Evolutionary conservation across 2,113 vertebrate species (phyloP), one percentile per base, ranked within the genome.

Genomic region (Heterotis niloticus): DNA sequence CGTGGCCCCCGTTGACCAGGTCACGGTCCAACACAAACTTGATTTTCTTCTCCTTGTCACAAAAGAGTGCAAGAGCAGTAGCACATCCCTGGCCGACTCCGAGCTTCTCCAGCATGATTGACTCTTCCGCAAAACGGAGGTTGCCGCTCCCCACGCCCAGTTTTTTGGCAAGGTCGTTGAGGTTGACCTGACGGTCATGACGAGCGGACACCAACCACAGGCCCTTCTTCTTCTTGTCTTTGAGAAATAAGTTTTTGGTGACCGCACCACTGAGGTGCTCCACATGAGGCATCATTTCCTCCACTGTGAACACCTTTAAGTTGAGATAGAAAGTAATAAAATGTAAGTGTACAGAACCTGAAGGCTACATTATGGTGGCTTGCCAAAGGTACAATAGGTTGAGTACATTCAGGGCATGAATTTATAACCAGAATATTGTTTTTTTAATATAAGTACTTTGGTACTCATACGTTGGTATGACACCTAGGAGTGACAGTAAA

Each of bases 201-300:
- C 95, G 92, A 14, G 91, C 90, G 0, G 91, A 95, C 82, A 98
- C 94, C 82, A 98, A 87, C 94, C 94, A 99, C 77, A 96, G 92
- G 0, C 85, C 66, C 85, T 97, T 98, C 90, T 95, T 97, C 90
- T 95, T 98, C 85, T 98, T 99, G 89, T 99, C 97, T 78, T 95
- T 98, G 56, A 98, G 89, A 83, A 98, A 99, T 16, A 98, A 92
- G 84, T 98, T 99, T 87, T 98, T 99, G 11, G 94, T 94, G 79
- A 97, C 90, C 2, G 85, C 94, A 17, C 96, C 96, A 65, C 86
- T 90, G 78, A 97, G 74, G 7, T 94, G 93, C 75, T 95, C 91
- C 16, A 98, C 89, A 0, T 99, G 93, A 14, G 92, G 93, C 96
- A 98, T 96, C 96, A 99, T 98, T 86, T 98, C 95, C 88, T 99